Evolutionary conservation across 2,888 invertebrate genomes (phyloP).

Genomic region (Desoria tigrina): DNA sequence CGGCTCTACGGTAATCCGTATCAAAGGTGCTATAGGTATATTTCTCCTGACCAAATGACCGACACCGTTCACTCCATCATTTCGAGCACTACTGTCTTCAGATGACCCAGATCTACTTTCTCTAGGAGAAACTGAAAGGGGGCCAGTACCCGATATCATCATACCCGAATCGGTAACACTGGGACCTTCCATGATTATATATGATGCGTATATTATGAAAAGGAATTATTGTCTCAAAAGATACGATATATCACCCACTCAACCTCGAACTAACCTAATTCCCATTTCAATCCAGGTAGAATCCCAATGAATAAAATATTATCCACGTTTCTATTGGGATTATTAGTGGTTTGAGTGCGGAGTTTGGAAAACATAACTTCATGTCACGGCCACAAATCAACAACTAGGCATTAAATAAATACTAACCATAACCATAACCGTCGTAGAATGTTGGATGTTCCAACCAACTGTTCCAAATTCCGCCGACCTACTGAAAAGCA

Average conservation of each 20-base stretch:
- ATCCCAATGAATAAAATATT: slow-evolving; percentile 3
- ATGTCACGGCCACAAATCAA: no score
- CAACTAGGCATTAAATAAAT: no score
- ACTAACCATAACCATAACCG: no score
- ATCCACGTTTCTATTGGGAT: not conserved
- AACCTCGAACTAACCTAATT: not conserved
- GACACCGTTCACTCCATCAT: slow-evolving; percentile 20
- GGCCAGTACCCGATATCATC: not conserved
- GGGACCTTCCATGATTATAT: not conserved
- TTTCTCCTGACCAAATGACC: slow-evolving; percentile 9
- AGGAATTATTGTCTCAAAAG: not conserved
- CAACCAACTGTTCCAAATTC: slow-evolving; percentile 20
- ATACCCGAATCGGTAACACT: not conserved
- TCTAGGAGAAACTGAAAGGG: slow-evolving; percentile 3
- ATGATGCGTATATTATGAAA: not conserved
- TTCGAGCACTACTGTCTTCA: not conserved
- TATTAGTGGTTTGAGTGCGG: no score
- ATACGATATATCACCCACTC: not conserved
- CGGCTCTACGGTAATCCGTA: slow-evolving; percentile 51
- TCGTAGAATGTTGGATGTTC: no score
- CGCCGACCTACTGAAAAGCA: slow-evolving; percentile 16
- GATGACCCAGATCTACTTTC: slow-evolving; percentile 23
- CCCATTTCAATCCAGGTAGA: slow-evolving; percentile 9
- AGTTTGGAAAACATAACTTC: no score
- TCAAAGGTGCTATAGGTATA: slow-evolving; percentile 38